Evolutionary conservation across 2,113 vertebrate genomes (phyloP).

Genomic region (Brienomyrus longianalis): DNA sequence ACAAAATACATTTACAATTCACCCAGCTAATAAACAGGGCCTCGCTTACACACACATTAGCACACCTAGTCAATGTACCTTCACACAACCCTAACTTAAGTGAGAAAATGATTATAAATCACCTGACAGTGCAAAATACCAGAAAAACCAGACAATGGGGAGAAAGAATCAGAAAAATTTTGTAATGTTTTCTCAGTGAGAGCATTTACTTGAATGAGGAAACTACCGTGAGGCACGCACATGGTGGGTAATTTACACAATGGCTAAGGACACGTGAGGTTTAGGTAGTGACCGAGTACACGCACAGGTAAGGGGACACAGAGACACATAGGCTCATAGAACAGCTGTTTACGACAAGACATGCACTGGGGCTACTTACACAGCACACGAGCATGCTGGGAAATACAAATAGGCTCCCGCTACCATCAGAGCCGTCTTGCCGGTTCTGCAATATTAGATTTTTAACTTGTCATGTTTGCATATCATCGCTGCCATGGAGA

Average conservation of each 20-base stretch:
- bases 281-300: background rate
- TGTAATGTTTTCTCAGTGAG: background rate
- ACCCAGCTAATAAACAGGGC: no score
- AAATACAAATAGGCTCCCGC: no score
- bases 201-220: background rate
- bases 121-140: background rate
- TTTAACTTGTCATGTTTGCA: no score
- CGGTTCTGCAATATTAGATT: no score
- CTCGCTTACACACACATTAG: no score
- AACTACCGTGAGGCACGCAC: background rate
- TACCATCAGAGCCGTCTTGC: no score
- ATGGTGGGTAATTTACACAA: background rate
- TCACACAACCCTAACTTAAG: no score
- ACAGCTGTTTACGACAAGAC: background rate
- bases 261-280: background rate
- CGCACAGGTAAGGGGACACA: background rate
- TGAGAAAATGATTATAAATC: background rate
- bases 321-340: background rate
- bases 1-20: no score
- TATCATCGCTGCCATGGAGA: background rate
- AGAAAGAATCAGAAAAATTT: background rate
- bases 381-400: no score
- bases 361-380: no score
- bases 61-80: background rate
- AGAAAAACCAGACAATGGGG: background rate